Percentiles rank a stretch among this genome's conserved stretches.
phyloP scores from a whole-genome alignment of 1,140 invertebrate genomes.

The Drosophila bipectinata region DNA sequence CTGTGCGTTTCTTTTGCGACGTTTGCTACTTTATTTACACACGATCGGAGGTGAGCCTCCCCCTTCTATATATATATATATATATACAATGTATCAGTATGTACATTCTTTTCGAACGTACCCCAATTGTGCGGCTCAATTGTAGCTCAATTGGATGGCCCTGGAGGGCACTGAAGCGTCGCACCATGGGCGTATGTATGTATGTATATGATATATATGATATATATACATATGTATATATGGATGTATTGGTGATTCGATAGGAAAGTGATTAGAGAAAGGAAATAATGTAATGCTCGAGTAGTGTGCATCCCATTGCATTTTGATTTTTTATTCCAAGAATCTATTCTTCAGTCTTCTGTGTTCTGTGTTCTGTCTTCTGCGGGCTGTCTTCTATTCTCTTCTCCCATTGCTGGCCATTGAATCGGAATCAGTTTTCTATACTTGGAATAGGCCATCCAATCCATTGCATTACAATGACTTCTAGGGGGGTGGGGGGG shows the following conservation, averaged over 20 bases:
- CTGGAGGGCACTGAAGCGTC: slow-evolving; percentile 55
- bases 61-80: slow-evolving; percentile 9
- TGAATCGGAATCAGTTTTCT: slow-evolving; percentile 38
- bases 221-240: too few species aligned
- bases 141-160: slow-evolving; percentile 67
- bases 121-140: slow-evolving; percentile 70
- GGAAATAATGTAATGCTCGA: slow-evolving; percentile 7
- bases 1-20: slow-evolving; percentile 59
- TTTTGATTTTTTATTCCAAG: slow-evolving; percentile 38
- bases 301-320: slow-evolving; percentile 30
- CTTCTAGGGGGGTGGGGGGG: neutral
- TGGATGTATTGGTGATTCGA: neutral
- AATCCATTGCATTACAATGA: slow-evolving; percentile 45
- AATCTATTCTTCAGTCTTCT: slow-evolving; percentile 20
- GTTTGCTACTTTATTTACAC: slow-evolving; percentile 61
- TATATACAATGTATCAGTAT: slow-evolving; percentile 1
- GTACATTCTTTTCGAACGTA: slow-evolving; percentile 42
- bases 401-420: too few species aligned
- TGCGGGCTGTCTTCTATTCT: slow-evolving; percentile 20
- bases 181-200: slow-evolving; percentile 49
- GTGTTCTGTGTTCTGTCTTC: slow-evolving; percentile 10
- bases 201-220: too few species aligned
- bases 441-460: slow-evolving; percentile 31
- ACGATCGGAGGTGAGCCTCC: slow-evolving; percentile 39
- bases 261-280: slow-evolving; percentile 32